These are phyloP conservation scores for Neoseiulus cucumeris DNA, from an alignment of 1,140 invertebrate genomes.

Conservation along the genomic window DNA sequence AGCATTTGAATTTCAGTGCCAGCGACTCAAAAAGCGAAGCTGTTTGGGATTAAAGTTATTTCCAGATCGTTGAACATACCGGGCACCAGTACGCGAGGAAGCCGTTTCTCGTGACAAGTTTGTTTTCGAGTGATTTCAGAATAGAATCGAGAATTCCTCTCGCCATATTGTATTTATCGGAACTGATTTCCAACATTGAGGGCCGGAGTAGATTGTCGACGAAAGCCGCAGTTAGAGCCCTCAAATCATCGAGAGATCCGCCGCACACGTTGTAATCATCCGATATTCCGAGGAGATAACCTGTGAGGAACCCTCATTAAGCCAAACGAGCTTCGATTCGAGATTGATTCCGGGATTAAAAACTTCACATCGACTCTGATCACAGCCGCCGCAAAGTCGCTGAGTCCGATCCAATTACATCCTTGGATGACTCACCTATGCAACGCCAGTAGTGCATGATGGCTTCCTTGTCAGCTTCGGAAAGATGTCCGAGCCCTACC, in stretches of 20 bases:
- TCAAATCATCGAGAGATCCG: constrained; percentile 28
- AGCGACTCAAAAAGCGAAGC: neutral
- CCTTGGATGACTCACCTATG: constrained; percentile 34
- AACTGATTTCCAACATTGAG: constrained; percentile 11
- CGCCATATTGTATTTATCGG: neutral
- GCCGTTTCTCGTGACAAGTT: neutral
- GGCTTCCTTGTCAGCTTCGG: constrained; percentile 40
- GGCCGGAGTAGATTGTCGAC: neutral
- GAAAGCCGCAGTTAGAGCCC: constrained; percentile 11
- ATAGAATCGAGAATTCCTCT: constrained; percentile 14
- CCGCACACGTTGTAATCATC: constrained; percentile 44
- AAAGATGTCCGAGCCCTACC: constrained; percentile 36
- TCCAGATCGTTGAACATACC: neutral
- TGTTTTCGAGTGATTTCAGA: neutral
- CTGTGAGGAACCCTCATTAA: neutral
- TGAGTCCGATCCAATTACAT: too few relatives aligned
- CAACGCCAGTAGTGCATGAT: constrained; percentile 62
- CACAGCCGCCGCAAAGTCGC: too few relatives aligned
- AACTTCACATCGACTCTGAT: too few relatives aligned
- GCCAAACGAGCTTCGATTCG: too few relatives aligned
- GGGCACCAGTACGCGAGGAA: neutral
- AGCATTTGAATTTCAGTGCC: neutral
- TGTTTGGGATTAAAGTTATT: neutral
- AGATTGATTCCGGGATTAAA: too few relatives aligned
- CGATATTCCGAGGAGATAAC: constrained; percentile 52